Conservation (phyloP, 2,113 vertebrate species). For the Thryonomys swinderianus region DNA sequence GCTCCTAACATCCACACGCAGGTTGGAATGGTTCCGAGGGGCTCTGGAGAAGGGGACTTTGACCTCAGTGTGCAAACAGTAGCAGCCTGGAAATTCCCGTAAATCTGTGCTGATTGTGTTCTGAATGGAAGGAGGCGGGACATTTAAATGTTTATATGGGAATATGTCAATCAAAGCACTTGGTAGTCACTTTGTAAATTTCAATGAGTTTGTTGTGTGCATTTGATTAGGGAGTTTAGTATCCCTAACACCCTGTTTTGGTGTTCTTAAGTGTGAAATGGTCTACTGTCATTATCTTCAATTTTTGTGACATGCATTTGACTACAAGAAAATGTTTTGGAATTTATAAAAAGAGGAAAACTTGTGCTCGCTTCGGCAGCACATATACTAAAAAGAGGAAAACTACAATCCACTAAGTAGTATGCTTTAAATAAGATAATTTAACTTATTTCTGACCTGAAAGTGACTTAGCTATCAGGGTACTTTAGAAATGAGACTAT, state of each 20-base stretch:
- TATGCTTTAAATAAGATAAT: neutral
- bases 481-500: neutral
- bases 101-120: neutral
- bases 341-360: neutral
- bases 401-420: neutral
- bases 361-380: too few species aligned
- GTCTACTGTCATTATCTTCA: neutral
- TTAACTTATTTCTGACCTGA: neutral
- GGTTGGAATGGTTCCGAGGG: neutral
- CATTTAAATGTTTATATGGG: fast-evolving
- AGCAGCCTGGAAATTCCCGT: fast-evolving
- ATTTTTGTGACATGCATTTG: neutral
- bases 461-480: neutral
- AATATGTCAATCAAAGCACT: neutral
- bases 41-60: neutral
- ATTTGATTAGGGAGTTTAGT: neutral
- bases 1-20: neutral
- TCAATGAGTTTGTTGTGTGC: neutral
- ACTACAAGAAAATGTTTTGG: neutral
- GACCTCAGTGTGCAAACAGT: neutral
- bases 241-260: neutral
- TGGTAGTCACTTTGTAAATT: neutral
- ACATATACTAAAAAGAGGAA: neutral
- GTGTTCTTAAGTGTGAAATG: neutral
- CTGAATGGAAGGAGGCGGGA: too few species aligned